These are phyloP conservation scores for Alfaro cultratus DNA, from an alignment of 2,797 vertebrate genomes.

Conservation along the genomic window DNA sequence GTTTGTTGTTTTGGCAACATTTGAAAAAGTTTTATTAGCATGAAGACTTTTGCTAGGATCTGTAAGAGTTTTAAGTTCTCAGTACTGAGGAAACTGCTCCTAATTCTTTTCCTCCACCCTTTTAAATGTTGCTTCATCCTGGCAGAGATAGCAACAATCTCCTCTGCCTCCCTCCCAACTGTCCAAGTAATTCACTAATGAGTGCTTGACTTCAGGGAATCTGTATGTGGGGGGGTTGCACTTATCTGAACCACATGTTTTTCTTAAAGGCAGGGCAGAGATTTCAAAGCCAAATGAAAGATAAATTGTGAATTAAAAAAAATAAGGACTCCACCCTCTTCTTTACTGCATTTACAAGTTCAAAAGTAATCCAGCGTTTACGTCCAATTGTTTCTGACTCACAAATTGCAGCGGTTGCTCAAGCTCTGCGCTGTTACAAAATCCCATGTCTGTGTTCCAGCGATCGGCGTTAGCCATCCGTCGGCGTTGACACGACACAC, in stretches of 20 bases:
- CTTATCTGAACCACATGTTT: slow-evolving; percentile 79
- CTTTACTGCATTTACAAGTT: slow-evolving; percentile 14
- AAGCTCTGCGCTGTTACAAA: slow-evolving; percentile 23
- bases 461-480: slow-evolving; percentile 20
- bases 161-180: slow-evolving; percentile 32
- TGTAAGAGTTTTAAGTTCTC: background rate
- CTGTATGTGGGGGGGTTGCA: slow-evolving; percentile 43
- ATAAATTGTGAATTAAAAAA: slow-evolving; percentile 58
- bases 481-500: slow-evolving; percentile 46
- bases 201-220: slow-evolving; percentile 64
- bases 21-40: background rate
- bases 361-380: slow-evolving; percentile 11
- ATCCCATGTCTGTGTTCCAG: slow-evolving; percentile 8
- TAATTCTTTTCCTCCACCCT: slow-evolving; percentile 16
- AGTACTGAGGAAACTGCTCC: slow-evolving; percentile 17
- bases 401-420: slow-evolving; percentile 33
- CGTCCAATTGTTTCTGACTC: slow-evolving; percentile 42
- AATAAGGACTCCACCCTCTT: slow-evolving; percentile 46
- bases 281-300: slow-evolving; percentile 62
- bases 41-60: background rate
- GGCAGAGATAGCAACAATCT: slow-evolving; percentile 40
- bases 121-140: slow-evolving; percentile 32
- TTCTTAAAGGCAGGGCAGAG: slow-evolving; percentile 50
- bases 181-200: slow-evolving; percentile 74
- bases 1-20: background rate